Conservation (phyloP, 2,888 invertebrate species). For the Melinaea marsaeus region DNA sequence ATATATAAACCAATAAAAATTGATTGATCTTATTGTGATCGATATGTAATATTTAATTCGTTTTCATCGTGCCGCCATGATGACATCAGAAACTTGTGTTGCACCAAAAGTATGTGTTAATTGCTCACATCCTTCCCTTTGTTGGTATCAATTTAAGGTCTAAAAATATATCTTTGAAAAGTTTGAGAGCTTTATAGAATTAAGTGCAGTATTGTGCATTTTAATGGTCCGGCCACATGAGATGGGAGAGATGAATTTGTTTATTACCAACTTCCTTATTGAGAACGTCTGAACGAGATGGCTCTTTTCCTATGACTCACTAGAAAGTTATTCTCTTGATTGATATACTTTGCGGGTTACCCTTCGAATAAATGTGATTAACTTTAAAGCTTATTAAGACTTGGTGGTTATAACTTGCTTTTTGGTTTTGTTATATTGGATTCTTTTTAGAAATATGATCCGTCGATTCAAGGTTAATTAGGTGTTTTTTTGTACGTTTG, state of each 20-base stretch:
- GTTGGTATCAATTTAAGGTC: conserved; percentile 72
- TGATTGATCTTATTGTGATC: conserved; percentile 10
- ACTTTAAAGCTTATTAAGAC: conserved; percentile 8
- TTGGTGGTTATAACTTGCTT: not conserved
- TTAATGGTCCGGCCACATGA: conserved; percentile 73
- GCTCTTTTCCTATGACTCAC: conserved; percentile 78
- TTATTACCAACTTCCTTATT: conserved; percentile 78
- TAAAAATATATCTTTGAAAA: conserved; percentile 66
- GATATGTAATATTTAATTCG: conserved; percentile 21
- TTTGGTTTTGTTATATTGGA: conserved; percentile 5
- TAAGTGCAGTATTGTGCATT: conserved; percentile 77
- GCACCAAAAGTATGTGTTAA: conserved; percentile 67
- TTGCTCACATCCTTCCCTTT: conserved; percentile 74
- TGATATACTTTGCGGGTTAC: conserved; percentile 61
- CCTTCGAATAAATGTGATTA: conserved; percentile 22
- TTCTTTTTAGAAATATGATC: not conserved
- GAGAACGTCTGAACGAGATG: conserved; percentile 75
- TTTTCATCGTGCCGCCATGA: conserved; percentile 21
- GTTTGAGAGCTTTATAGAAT: conserved; percentile 56
- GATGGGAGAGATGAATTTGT: conserved; percentile 77
- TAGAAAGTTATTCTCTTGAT: conserved; percentile 75
- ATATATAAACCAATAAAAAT: not conserved
- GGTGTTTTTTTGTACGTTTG: not conserved
- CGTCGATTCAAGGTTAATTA: not conserved
- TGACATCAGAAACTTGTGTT: conserved; percentile 27